phyloP scores from a whole-genome alignment of 2,797 vertebrate species.

The Triplophysa bombifrons region DNA sequence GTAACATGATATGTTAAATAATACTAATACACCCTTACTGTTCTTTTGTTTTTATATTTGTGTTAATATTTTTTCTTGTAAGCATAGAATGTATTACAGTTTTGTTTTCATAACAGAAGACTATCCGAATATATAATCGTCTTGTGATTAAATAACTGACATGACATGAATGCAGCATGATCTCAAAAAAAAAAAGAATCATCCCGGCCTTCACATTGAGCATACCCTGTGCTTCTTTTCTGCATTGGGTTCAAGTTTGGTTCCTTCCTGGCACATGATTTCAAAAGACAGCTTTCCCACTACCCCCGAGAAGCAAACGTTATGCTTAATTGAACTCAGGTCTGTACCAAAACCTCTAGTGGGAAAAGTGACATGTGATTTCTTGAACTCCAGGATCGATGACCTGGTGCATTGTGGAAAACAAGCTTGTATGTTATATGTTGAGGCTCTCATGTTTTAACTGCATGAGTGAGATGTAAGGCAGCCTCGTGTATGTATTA shows the following conservation, averaged over 20 bases:
- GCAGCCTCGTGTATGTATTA: constrained; percentile 12
- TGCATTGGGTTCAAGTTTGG: not conserved
- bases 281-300: not conserved
- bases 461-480: not conserved
- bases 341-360: constrained; percentile 10
- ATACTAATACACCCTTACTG: no score
- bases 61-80: no score
- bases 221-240: not conserved
- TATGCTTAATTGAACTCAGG: constrained; percentile 1
- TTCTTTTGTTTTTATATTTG: no score
- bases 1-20: no score
- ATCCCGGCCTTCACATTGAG: not conserved
- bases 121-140: no score
- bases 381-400: constrained; percentile 8
- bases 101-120: no score
- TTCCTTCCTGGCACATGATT: not conserved
- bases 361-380: not conserved
- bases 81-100: no score
- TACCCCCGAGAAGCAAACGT: not conserved
- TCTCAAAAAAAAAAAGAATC: no score
- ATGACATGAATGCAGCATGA: no score
- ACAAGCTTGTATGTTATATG: constrained; percentile 5
- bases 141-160: no score
- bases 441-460: constrained; percentile 5
- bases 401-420: constrained; percentile 19